Percentiles rank a stretch among this genome's conserved stretches.
These are phyloP conservation scores for Anguilla pacifica DNA, from an alignment of 2,797 vertebrate genomes.

Conservation along the genomic window DNA sequence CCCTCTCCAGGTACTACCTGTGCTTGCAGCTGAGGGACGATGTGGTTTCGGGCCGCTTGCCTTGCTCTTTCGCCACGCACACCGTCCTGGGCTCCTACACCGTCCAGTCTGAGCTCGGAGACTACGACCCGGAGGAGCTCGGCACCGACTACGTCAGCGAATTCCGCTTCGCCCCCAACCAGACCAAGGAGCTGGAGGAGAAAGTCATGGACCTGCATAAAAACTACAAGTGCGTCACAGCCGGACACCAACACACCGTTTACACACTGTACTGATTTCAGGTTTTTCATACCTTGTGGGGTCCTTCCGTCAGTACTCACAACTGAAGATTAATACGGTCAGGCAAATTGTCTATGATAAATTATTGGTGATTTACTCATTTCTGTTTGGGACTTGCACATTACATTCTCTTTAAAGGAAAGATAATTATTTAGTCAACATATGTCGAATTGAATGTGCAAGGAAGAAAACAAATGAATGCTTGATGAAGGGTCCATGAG, in stretches of 20 bases:
- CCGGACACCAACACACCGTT: background rate
- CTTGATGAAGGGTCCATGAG: background rate
- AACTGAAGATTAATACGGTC: background rate
- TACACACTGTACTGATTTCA: background rate
- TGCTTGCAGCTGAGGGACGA: slow-evolving; percentile 93
- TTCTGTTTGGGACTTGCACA: background rate
- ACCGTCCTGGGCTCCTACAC: slow-evolving; percentile 93
- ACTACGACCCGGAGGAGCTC: slow-evolving; percentile 89
- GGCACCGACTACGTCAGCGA: slow-evolving; percentile 88
- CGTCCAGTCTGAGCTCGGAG: slow-evolving; percentile 91
- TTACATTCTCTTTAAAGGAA: background rate
- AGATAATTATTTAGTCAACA: background rate
- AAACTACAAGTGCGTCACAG: slow-evolving; percentile 84
- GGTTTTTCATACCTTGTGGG: background rate
- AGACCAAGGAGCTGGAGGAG: slow-evolving; percentile 94
- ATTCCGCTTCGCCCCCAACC: slow-evolving; percentile 92
- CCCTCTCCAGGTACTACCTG: slow-evolving; percentile 85
- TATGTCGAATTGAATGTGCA: background rate
- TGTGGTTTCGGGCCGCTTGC: slow-evolving; percentile 90
- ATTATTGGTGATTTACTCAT: background rate
- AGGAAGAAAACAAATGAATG: background rate
- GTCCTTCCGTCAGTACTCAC: background rate
- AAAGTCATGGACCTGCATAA: slow-evolving; percentile 96
- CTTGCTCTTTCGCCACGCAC: slow-evolving; percentile 93
- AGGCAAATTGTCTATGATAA: background rate